These are phyloP conservation scores for Philereme transversata DNA, from an alignment of 2,888 invertebrate genomes.

Conservation along the genomic window DNA sequence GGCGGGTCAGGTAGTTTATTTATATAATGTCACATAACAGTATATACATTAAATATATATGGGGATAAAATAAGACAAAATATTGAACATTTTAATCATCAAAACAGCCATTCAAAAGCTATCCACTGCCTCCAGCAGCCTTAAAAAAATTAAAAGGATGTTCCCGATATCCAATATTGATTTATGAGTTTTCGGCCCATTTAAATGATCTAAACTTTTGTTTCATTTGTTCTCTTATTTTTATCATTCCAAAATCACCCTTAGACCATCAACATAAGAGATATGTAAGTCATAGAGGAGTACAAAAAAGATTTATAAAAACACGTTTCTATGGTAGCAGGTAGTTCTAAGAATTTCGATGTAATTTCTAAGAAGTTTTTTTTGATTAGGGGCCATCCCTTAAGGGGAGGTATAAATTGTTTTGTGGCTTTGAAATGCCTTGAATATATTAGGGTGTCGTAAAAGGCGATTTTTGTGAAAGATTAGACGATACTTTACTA, in stretches of 20 bases:
- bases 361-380: conserved; percentile 62
- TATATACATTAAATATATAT: too few relatives aligned
- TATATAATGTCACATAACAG: too few relatives aligned
- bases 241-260: conserved; percentile 4
- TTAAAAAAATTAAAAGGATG: conserved; percentile 41
- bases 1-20: too few relatives aligned
- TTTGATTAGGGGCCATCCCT: conserved; percentile 47
- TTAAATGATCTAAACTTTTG: conserved; percentile 52
- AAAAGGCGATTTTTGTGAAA: conserved; percentile 25
- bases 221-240: conserved; percentile 45
- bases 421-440: conserved; percentile 37
- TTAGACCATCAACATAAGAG: conserved; percentile 4
- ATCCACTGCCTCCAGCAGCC: conserved; percentile 18
- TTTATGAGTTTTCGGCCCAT: conserved; percentile 51
- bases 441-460: conserved; percentile 34
- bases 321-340: conserved; percentile 54
- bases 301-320: conserved; percentile 40
- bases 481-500: neutral
- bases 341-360: conserved; percentile 61
- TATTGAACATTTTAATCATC: conserved; percentile 20
- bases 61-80: too few relatives aligned
- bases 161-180: conserved; percentile 54
- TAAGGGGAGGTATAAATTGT: conserved; percentile 41
- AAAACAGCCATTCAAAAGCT: conserved; percentile 29
- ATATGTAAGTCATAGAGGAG: conserved; percentile 3